Base-by-base conservation (phyloP, 2,113 vertebrate genomes). In the Elanoides forficatus region DNA sequence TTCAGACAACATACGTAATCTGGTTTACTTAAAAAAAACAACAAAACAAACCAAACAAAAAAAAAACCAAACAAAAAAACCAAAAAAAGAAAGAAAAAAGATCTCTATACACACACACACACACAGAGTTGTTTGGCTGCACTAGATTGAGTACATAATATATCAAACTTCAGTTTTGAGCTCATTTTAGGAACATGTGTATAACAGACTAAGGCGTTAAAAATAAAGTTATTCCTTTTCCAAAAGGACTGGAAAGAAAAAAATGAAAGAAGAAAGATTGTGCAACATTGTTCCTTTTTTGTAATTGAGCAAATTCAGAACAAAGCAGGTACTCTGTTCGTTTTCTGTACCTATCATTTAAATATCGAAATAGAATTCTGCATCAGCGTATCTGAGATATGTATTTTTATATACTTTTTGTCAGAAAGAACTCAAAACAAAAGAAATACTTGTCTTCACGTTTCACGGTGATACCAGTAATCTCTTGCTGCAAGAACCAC, bases 1-100 rank as follows among this genome's bases (percentile, higher is more conserved):
- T 94, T 97, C 94, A 96, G 71, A 96, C 42, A 95, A 91, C 23
- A 95, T 74, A 96, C 23, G 88, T 86, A 95, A 97, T 89, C 72
- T 86, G 26, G 25, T 91, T 95, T 63, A 93, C 16, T 92, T 81
- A 3, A 70, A 70, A 81, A 79, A 79, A 79, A 40, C 40, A 40
- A 40, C 10, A 30, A 8, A 50, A 50, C 2, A 50, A 23, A 1
- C 38, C 38, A 40, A 40, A 40, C 38, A 40, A 40, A 40, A 8
- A 79, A 55, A n/a, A n/a, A n/a, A n/a, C n/a, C n/a, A n/a, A 50
- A 79, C 93, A 30, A 47, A 65, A 93, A 30, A 8, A 50, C 26
- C 2, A 50, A 50, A 2, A 53, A 16, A 29, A 53, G 2, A 29
- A 53, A 53, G 15, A 29, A 53, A 53, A 53, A 53, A 53, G 27